Evolutionary conservation across 2,888 invertebrate genomes (phyloP), one percentile per base, ranked within the genome.

Genomic region (Podabrus alpinus): DNA sequence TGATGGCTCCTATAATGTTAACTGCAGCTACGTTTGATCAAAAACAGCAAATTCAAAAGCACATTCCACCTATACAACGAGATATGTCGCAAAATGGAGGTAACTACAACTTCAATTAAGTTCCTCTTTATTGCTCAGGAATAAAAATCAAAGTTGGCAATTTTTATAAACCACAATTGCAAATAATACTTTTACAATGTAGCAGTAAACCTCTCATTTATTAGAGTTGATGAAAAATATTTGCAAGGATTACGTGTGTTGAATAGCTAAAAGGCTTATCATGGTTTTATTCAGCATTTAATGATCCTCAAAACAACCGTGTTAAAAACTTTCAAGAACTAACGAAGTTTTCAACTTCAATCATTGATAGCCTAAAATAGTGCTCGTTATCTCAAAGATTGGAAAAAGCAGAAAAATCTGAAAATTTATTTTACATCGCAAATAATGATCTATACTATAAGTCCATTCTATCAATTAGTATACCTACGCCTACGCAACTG

Each of bases 1-100:
- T 92, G 91, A 92, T 92, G 91, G 91, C 92, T 1, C 91, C 92
- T 7, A 90, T 92, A 4, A 91, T 92, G 78, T 89, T 92, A 15
- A 92, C 92, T 17, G 92, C 92, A 1, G 92, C 90, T 17, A 92
- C 92, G 2, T 92, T 92, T 82, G 91, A 92, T 77, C 92, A 92
- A 80, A 92, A 92, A 82, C 91, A 92, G 85, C 90, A 91, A 82
- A 89, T 92, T 59, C 90, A 91, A 80, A 91, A 90, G 83, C 91
- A 92, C 85, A 90, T 91, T 77, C 88, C 90, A 60, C 89, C 90
- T 60, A 86, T 89, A 61, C 84, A 85, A 67, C 66, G 73, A 78
- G 78, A 77, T 61, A 68, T 77, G 59, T 77, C 76, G 4, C 80
- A 80, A 73, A 75, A 73, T 66, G 75, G 70, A 62, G 75, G 75